phyloP scores from a whole-genome alignment of 2,888 invertebrate species.

The Parnassius orleans region DNA sequence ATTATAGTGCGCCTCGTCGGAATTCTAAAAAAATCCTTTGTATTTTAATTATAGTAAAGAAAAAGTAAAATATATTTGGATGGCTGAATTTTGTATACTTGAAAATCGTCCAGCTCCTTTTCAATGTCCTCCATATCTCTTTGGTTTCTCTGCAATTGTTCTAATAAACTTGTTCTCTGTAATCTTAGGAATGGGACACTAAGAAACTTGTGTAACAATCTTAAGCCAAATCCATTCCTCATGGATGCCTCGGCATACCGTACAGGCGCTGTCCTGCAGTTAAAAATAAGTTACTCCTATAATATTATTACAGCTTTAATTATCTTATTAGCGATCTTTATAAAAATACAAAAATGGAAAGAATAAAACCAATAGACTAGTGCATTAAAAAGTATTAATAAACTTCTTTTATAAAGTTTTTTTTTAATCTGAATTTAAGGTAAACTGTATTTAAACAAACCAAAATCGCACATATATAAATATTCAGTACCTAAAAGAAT shows the following conservation, averaged over 20 bases:
- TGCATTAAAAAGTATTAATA: too few species aligned
- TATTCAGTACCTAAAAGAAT: too few species aligned
- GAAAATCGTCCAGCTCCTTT: slow-evolving; percentile 87
- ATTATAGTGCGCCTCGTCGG: slow-evolving; percentile 88
- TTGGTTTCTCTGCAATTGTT: slow-evolving; percentile 92
- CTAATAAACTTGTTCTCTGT: slow-evolving; percentile 90
- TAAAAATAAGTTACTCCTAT: too few species aligned
- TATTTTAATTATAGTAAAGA: neutral
- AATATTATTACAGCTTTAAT: too few species aligned
- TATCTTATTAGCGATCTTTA: too few species aligned
- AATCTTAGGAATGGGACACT: slow-evolving; percentile 96
- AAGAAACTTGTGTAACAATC: slow-evolving; percentile 95
- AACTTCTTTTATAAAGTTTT: too few species aligned
- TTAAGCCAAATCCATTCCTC: slow-evolving; percentile 97
- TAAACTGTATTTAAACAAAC: too few species aligned
- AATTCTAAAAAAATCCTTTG: slow-evolving; percentile 58
- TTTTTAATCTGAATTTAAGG: too few species aligned
- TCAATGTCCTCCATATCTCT: slow-evolving; percentile 89
- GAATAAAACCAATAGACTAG: too few species aligned
- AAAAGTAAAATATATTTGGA: neutral
- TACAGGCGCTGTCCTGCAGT: slow-evolving; percentile 82
- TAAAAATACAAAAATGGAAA: too few species aligned
- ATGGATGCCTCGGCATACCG: slow-evolving; percentile 96
- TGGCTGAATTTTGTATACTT: slow-evolving; percentile 58
- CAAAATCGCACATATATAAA: too few species aligned